Evolutionary conservation across 2,888 invertebrate species (phyloP), one percentile per base, ranked within the genome.

Genomic region (Trimorus sp.): DNA sequence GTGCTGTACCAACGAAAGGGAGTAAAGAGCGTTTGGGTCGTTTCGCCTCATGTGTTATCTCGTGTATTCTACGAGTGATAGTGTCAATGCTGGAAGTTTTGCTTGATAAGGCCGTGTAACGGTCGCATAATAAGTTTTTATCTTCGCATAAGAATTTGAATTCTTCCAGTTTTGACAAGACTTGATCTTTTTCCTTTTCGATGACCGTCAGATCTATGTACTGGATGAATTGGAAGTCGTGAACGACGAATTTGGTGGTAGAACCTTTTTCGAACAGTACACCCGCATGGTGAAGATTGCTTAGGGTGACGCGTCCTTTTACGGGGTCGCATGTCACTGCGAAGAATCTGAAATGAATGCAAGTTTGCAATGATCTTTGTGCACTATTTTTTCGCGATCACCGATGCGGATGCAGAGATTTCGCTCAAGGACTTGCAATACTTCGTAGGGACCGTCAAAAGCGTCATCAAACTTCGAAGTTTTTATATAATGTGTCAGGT

Each of bases 381-480:
- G 54, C 5, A 54, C 26, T 26, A 54, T 12, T 26, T 54, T 54
- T 26, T n/a, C 54, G 7, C 26, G 15, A 54, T 54, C 8, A 26
- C 14, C 14, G 14, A n/a, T 3, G 7, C 7, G 49, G 7, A 51
- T 14, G 14, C 15, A 7, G 14, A 51, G 14, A 14, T 51, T 51
- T 7, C 15, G 12, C 3, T 54, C 26, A 26, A 26, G 9, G 26
- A 26, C 54, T 54, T 54, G 26, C 26, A 54, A 26, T 26, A 54
- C 26, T 54, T 54, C 26, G 14, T 26, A 54, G 7, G 54, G 54
- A 9, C 54, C 54, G 9, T 26, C 26, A 54, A n/a, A 54, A 26
- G 16, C 26, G 26, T 54, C 54, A 7, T 54, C 54, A 26, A 54
- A 54, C 26, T 54, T 54, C 14, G 26, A 16, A 9, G 54, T n/a